Evolutionary conservation across 2,888 invertebrate genomes (phyloP).

Genomic region (Onthophagus sagittarius): DNA sequence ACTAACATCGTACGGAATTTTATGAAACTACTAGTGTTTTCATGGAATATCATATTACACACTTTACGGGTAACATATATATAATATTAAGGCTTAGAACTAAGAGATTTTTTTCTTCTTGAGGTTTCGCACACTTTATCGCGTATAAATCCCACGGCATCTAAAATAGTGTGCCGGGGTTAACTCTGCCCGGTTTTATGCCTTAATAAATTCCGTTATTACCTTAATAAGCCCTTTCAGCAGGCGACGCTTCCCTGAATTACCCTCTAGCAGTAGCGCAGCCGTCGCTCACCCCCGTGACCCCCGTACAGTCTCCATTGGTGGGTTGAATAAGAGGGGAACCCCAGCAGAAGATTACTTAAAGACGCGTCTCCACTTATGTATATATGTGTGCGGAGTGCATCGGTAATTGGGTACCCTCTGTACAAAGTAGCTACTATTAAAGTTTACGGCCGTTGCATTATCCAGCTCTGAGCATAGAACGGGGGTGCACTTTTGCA

Average conservation of each 20-base stretch:
- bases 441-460: conserved; percentile 12
- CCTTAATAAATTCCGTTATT: conserved; percentile 14
- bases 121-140: neutral
- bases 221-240: conserved; percentile 13
- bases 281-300: neutral
- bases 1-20: too few species aligned
- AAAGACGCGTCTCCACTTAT: conserved; percentile 3
- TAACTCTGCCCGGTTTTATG: conserved; percentile 10
- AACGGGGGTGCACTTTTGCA: neutral
- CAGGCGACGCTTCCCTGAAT: conserved; percentile 10
- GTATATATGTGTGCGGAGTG: conserved; percentile 2
- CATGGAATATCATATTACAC: too few species aligned
- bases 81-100: neutral
- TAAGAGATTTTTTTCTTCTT: conserved; percentile 3
- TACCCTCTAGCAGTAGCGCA: neutral
- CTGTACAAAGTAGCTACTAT: conserved; percentile 12
- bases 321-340: conserved; percentile 2
- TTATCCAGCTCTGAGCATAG: neutral
- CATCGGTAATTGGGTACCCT: conserved; percentile 6
- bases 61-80: too few species aligned
- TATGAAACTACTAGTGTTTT: too few species aligned
- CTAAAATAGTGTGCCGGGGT: conserved; percentile 8
- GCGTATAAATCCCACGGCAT: conserved; percentile 6
- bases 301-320: neutral
- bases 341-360: conserved; percentile 1